Evolutionary conservation across 1,140 invertebrate species (phyloP).

Genomic region (Tachypleus tridentatus): DNA sequence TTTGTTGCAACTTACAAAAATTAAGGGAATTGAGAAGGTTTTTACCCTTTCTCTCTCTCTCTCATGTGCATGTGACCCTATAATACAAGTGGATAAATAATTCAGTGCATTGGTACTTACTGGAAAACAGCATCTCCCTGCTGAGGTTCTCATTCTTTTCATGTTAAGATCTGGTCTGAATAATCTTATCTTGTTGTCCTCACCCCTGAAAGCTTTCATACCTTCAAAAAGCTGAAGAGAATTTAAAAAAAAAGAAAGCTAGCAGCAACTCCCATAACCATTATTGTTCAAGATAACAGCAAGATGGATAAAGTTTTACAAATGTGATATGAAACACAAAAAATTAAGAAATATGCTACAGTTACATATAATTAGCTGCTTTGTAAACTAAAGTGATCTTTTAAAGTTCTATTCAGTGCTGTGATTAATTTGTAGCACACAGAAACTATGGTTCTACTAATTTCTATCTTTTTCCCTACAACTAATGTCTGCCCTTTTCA

Average conservation of each 20-base stretch:
- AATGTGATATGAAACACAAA: neutral
- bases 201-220: constrained; percentile 92
- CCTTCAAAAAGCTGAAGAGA: constrained; percentile 86
- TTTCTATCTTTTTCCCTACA: constrained; percentile 1
- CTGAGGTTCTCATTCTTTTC: constrained; percentile 77
- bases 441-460: neutral
- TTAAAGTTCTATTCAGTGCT: constrained; percentile 1
- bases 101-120: constrained; percentile 30
- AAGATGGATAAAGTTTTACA: constrained; percentile 1
- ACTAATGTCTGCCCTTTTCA: constrained; percentile 6
- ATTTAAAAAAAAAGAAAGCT: constrained; percentile 14
- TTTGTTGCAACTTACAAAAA: too few species aligned
- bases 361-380: constrained; percentile 3
- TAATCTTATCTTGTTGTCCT: constrained; percentile 80
- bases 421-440: neutral
- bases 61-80: too few species aligned
- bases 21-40: too few species aligned
- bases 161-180: constrained; percentile 95
- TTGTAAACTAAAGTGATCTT: constrained; percentile 4
- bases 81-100: neutral
- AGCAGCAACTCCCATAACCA: constrained; percentile 1
- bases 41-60: too few species aligned
- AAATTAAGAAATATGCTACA: constrained; percentile 6
- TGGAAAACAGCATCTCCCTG: constrained; percentile 71
- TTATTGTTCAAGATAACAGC: neutral